phyloP scores from a whole-genome alignment of 23 tunicate species.

The Phallusia fumigata region DNA sequence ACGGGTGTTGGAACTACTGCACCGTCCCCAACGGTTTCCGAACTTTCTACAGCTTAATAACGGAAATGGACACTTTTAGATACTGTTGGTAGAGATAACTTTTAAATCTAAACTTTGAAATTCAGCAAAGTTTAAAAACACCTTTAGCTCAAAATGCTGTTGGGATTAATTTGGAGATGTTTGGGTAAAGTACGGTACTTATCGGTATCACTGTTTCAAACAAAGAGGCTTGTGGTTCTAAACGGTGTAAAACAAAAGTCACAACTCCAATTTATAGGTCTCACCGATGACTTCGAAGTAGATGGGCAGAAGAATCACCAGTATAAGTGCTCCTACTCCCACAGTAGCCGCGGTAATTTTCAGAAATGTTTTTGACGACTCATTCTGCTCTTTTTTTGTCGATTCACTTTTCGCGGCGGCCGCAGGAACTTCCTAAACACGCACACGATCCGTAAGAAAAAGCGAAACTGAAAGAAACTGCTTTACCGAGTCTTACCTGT shows the following conservation, averaged over 20 bases:
- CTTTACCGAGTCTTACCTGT: too few species aligned
- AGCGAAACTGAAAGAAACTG: too few species aligned
- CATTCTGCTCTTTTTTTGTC: background rate
- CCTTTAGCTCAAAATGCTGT: background rate
- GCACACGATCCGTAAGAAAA: too few species aligned
- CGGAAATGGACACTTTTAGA: too few species aligned
- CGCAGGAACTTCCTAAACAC: too few species aligned
- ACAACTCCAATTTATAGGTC: background rate
- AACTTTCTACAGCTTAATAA: background rate
- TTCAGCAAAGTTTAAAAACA: too few species aligned
- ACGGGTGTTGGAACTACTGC: background rate
- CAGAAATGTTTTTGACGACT: conserved; percentile 32
- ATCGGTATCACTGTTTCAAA: background rate
- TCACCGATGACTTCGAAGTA: conserved; percentile 79
- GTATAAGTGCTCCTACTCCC: conserved; percentile 24
- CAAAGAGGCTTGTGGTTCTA: background rate
- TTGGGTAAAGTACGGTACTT: background rate
- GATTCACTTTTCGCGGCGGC: too few species aligned
- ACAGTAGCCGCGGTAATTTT: conserved; percentile 47
- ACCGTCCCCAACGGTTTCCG: background rate
- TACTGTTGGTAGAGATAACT: too few species aligned
- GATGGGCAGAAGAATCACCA: conserved; percentile 68
- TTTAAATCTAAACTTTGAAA: too few species aligned
- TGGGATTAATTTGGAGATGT: background rate
- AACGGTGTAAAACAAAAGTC: too few species aligned